These are phyloP conservation scores for Wiebesia pumilae DNA, from an alignment of 1,140 invertebrate genomes.

Conservation along the genomic window DNA sequence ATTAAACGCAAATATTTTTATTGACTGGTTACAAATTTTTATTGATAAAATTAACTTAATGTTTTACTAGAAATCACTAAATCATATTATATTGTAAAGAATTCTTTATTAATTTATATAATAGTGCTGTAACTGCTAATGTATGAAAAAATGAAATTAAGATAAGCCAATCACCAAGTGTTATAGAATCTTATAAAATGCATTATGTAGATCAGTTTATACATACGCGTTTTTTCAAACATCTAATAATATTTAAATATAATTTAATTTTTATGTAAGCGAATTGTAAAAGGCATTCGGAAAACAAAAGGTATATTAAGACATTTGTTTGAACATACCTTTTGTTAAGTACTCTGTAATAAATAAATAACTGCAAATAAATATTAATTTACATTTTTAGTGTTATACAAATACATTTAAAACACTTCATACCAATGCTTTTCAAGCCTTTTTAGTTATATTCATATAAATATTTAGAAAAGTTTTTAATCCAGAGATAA, in stretches of 20 bases:
- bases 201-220: not conserved
- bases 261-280: not conserved
- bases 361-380: not conserved
- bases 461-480: not conserved
- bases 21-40: slow-evolving; percentile 16
- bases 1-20: not conserved
- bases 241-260: not conserved
- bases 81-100: not conserved
- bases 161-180: not conserved
- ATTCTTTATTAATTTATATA: not conserved
- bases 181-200: not conserved
- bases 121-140: not conserved
- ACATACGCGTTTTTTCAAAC: not conserved
- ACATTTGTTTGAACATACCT: not conserved
- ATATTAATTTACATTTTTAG: not conserved
- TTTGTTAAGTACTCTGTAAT: not conserved
- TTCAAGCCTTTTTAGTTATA: not conserved
- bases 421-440: not conserved
- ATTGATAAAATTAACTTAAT: slow-evolving; percentile 11
- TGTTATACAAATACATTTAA: not conserved
- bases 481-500: not conserved
- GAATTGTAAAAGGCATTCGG: not conserved
- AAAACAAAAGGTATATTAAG: not conserved
- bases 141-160: not conserved
- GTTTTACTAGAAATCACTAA: not conserved